These are phyloP conservation scores for Elachura formosa DNA, from an alignment of 2,113 vertebrate genomes.

Conservation along the genomic window DNA sequence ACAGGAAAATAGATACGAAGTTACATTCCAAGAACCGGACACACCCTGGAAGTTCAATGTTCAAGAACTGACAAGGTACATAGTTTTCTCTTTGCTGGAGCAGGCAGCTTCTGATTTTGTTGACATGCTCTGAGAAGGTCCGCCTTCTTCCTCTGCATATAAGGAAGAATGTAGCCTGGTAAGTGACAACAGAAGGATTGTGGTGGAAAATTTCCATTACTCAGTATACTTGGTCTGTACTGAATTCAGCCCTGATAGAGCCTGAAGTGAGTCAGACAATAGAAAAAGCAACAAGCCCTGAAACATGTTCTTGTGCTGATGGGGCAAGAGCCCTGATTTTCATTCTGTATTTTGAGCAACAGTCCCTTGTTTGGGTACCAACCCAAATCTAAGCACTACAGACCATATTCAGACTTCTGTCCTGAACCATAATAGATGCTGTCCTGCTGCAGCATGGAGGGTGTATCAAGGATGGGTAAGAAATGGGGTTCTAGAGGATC, in stretches of 20 bases:
- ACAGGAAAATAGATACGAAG: slow-evolving; percentile 75
- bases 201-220: neutral
- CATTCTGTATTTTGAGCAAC: neutral
- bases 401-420: neutral
- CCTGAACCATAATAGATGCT: neutral
- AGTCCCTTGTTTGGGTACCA: neutral
- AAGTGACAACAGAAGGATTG: neutral
- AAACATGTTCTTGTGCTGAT: neutral
- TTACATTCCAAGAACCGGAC: slow-evolving; percentile 78
- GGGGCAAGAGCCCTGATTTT: neutral
- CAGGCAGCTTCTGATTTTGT: neutral
- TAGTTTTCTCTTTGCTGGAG: slow-evolving; percentile 20
- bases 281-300: neutral
- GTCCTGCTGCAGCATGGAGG: neutral
- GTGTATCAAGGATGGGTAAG: neutral
- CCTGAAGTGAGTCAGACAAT: neutral
- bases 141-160: neutral
- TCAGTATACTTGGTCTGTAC: neutral
- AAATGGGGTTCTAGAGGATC: neutral
- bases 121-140: neutral
- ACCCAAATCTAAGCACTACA: neutral
- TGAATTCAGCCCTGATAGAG: neutral
- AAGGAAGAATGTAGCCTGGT: neutral
- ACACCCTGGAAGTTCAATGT: slow-evolving; percentile 82
- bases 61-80: slow-evolving; percentile 75